Conservation (phyloP, 1,140 invertebrate genomes). For the Drepana arcuata region DNA sequence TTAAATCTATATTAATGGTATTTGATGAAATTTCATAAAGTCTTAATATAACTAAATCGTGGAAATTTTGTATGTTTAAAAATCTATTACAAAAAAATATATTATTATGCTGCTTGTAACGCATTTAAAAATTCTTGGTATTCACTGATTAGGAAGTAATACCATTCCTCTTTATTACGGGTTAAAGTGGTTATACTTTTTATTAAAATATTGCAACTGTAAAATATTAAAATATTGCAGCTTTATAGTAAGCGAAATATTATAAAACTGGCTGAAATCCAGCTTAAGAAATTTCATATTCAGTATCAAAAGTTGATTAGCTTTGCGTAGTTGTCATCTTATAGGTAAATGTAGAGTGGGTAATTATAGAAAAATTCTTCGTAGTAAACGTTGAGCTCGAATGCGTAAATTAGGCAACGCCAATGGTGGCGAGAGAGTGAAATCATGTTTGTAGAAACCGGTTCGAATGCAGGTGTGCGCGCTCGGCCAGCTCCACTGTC, state of each 20-base stretch:
- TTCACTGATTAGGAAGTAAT: too few relatives aligned
- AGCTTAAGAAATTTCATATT: background rate
- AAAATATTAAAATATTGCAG: background rate
- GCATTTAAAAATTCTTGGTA: too few relatives aligned
- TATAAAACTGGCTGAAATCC: background rate
- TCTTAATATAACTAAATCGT: too few relatives aligned
- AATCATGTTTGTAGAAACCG: conserved; percentile 54
- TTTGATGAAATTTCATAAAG: too few relatives aligned
- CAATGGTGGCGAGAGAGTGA: conserved; percentile 48
- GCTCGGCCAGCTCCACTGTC: conserved; percentile 4
- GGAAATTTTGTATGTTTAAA: too few relatives aligned
- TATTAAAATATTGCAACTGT: too few relatives aligned
- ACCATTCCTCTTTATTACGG: too few relatives aligned
- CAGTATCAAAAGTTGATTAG: background rate
- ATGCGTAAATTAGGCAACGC: conserved; percentile 36
- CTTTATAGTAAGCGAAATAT: background rate
- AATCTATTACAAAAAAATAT: too few relatives aligned
- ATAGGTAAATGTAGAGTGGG: background rate
- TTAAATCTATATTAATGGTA: too few relatives aligned
- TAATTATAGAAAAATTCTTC: too few relatives aligned
- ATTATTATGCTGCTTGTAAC: too few relatives aligned
- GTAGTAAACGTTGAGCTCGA: conserved; percentile 14
- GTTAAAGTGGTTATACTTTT: too few relatives aligned
- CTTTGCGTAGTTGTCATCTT: background rate
- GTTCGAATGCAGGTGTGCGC: conserved; percentile 53